A percentile compares a stretch with the other conserved stretches of the same genome.
phyloP scores from a whole-genome alignment of 2,113 vertebrate species.

The Poicephalus gulielmi region DNA sequence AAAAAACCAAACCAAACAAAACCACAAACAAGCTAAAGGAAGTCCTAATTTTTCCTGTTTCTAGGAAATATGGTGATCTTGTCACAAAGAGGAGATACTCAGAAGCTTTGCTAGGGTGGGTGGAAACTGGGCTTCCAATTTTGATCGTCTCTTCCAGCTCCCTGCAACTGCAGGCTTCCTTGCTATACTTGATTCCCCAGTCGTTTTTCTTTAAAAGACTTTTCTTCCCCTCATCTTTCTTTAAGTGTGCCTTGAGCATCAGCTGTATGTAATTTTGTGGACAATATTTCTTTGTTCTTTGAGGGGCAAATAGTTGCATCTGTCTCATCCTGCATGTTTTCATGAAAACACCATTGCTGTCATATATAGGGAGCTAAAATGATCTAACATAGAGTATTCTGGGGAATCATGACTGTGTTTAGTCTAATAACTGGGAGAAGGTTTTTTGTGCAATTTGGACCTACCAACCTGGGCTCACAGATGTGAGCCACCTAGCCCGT shows the following conservation, averaged over 20 bases:
- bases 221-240: neutral
- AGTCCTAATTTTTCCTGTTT: neutral
- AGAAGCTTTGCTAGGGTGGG: neutral
- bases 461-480: neutral
- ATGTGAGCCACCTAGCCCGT: neutral
- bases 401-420: neutral
- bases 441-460: neutral
- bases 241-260: neutral
- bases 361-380: neutral
- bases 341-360: neutral
- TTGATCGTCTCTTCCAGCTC: neutral
- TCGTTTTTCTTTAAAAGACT: neutral
- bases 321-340: neutral
- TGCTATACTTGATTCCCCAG: neutral
- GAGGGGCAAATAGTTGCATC: neutral
- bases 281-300: neutral
- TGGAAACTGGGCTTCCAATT: neutral
- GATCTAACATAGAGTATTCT: neutral
- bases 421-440: neutral
- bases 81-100: neutral
- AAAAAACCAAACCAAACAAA: neutral
- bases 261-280: neutral
- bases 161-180: neutral
- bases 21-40: neutral
- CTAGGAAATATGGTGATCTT: neutral